Conservation (phyloP, 2,797 vertebrate genomes). For the Malacoraja senta region DNA sequence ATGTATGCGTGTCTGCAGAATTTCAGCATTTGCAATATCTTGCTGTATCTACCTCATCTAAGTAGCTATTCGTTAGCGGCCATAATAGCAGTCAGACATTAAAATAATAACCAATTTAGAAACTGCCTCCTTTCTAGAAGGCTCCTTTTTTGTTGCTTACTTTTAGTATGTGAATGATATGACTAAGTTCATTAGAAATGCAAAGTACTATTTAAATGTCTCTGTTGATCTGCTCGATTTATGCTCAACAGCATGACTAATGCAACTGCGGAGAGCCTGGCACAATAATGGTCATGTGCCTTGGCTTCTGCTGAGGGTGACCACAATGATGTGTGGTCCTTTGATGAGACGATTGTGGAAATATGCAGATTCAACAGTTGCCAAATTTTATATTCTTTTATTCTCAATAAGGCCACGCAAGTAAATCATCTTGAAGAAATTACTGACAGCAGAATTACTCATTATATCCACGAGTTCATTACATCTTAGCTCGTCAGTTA, state of each 20-base stretch:
- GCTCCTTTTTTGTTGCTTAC: background rate
- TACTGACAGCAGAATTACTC: background rate
- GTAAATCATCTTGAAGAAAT: background rate
- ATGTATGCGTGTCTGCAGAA: too few species aligned
- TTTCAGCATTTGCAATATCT: too few species aligned
- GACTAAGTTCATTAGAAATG: background rate
- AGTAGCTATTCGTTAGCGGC: background rate
- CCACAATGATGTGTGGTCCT: background rate
- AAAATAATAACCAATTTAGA: background rate
- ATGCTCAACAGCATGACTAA: background rate
- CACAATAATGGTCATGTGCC: background rate
- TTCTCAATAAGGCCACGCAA: background rate
- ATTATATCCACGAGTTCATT: background rate
- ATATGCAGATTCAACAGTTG: slow-evolving; percentile 1
- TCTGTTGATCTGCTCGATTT: background rate
- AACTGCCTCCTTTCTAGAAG: background rate
- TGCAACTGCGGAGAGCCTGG: background rate
- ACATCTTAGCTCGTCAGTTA: background rate
- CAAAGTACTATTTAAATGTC: background rate
- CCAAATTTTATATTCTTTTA: background rate
- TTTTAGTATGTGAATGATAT: background rate
- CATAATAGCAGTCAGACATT: too few species aligned
- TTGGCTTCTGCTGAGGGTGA: background rate
- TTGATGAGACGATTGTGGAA: background rate
- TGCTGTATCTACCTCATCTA: background rate